Evolutionary conservation across 2,113 vertebrate species (phyloP), one percentile per base, ranked within the genome.

Genomic region (Anarrhichthys ocellatus): DNA sequence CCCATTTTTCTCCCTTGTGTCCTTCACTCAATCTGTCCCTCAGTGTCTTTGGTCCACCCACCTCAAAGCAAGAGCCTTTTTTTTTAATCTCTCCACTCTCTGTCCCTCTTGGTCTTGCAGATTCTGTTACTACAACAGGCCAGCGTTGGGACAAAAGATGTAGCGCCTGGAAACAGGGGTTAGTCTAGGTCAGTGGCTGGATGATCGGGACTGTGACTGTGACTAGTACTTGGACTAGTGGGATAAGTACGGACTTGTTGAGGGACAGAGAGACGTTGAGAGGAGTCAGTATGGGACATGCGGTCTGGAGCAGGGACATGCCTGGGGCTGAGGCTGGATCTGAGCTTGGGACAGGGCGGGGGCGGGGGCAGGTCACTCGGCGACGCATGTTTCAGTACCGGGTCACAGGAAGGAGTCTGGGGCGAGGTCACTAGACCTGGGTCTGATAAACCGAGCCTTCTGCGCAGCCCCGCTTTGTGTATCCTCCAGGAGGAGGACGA

Each of bases 21-120:
- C 69, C 65, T 67, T 76, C 32, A 66, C 38, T 84, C 76, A 78
- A 10, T 75, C 79, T 76, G 27, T 69, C 56, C 42, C 22, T 66
- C 58, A 42, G 44, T 68, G 62, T 52, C 15, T 62, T 32, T 40
- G 17, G 11, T 76, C 36, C 65, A 18, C 77, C 71, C n/a, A n/a
- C 52, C 22, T 54, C 64, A 76, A 68, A 38, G 61, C 32, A 32
- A 9, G 20, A 64, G 40, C 13, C 24, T 14, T 22, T 44, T 50
- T 44, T 32, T 2, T 61, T 52, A 20, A 40, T 11, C 20, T 80
- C 67, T 75, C 50, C 61, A n/a, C 38, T 38, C 22, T 84, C 61
- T 73, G 34, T 52, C 72, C 27, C 63, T 36, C 32, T 46, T 48
- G 17, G 29, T 74, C 74, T 24, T 66, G n/a, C 36, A 71, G 18